phyloP scores from a whole-genome alignment of 1,140 invertebrate species.

The Solenopsis fugax region DNA sequence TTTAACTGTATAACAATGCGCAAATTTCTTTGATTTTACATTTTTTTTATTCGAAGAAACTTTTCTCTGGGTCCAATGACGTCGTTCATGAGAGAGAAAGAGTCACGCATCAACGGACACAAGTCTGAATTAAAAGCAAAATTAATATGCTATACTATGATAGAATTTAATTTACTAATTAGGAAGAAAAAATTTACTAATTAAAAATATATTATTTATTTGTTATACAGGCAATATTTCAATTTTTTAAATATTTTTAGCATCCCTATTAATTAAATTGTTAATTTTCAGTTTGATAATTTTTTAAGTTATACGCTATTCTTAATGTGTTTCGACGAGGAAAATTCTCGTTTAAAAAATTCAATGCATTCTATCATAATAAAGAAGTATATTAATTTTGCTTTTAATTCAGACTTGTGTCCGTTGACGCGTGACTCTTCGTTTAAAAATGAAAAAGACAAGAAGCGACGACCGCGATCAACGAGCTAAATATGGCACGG shows the following conservation, averaged over 20 bases:
- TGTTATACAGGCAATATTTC: neutral
- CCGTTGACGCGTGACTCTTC: conserved; percentile 3
- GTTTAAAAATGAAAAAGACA: conserved; percentile 26
- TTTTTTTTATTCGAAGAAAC: too few species aligned
- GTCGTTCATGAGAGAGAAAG: too few species aligned
- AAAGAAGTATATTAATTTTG: neutral
- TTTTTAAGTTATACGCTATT: neutral
- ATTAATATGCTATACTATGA: neutral
- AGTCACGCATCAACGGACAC: conserved; percentile 17
- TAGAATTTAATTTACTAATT: neutral
- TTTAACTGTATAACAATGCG: too few species aligned
- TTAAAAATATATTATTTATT: conserved; percentile 1
- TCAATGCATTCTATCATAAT: neutral
- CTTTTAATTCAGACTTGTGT: conserved; percentile 3
- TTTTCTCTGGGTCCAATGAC: neutral
- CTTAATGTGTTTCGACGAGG: neutral
- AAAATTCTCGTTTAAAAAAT: neutral
- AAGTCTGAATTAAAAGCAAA: neutral
- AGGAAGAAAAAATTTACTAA: neutral
- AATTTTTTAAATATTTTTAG: neutral
- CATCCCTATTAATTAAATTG: neutral
- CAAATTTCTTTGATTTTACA: too few species aligned
- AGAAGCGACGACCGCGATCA: conserved; percentile 46
- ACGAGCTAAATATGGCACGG: conserved; percentile 59
- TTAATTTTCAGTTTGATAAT: neutral